phyloP scores from a whole-genome alignment of 1,140 invertebrate genomes.

The Ostrea denselamellosa region DNA sequence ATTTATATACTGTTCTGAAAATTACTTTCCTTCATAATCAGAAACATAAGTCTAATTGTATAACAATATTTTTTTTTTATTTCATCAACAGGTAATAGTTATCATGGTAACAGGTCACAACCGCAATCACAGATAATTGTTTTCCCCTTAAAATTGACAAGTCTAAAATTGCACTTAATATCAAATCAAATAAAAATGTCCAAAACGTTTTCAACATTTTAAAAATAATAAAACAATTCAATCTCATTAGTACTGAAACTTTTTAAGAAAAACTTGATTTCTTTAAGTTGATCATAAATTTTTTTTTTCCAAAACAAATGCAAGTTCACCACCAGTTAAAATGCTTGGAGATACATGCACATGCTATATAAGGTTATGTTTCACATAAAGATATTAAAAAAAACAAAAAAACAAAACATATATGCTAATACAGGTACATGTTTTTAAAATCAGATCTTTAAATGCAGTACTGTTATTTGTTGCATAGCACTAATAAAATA shows the following conservation, averaged over 20 bases:
- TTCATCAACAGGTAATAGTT: background rate
- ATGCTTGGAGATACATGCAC: background rate
- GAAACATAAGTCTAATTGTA: background rate
- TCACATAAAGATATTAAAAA: background rate
- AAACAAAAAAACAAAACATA: background rate
- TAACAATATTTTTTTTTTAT: slow-evolving; percentile 10
- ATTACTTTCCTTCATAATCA: background rate
- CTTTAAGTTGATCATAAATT: too few relatives aligned
- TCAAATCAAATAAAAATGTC: background rate
- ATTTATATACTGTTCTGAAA: too few relatives aligned
- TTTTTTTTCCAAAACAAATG: too few relatives aligned
- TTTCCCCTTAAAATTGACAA: background rate
- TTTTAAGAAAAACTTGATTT: background rate
- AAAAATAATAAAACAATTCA: background rate
- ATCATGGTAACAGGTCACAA: slow-evolving; percentile 32
- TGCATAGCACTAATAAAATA: slow-evolving; percentile 9
- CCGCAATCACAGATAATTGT: background rate
- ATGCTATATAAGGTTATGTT: background rate
- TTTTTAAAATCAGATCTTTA: background rate
- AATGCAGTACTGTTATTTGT: background rate
- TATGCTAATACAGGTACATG: background rate
- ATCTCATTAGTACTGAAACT: background rate
- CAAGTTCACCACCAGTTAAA: background rate
- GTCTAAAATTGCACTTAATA: background rate
- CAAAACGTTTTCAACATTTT: background rate